Percentiles rank a stretch among this genome's conserved stretches.
These are phyloP conservation scores for Dynastes tityus DNA, from an alignment of 2,888 invertebrate genomes.

Conservation along the genomic window DNA sequence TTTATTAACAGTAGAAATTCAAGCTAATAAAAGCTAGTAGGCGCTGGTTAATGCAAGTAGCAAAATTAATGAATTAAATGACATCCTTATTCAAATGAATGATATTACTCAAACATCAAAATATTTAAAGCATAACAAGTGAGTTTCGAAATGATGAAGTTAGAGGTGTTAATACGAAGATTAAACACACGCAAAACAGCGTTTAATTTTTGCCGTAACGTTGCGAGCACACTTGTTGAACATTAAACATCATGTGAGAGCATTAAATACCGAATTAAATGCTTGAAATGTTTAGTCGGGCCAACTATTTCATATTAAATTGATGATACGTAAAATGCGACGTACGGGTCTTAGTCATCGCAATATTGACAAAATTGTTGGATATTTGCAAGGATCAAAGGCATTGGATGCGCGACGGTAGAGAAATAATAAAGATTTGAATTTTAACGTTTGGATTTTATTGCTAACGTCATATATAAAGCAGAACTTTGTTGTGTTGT, in stretches of 20 bases:
- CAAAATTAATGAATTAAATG: no score
- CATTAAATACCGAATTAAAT: slow-evolving; percentile 29
- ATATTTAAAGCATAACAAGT: no score
- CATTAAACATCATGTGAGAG: slow-evolving; percentile 21
- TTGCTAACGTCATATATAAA: no score
- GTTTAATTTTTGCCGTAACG: slow-evolving; percentile 12
- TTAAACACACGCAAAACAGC: slow-evolving; percentile 1
- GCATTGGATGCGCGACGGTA: background rate
- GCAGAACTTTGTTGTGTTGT: no score
- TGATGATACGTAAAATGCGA: slow-evolving; percentile 1
- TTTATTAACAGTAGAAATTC: no score
- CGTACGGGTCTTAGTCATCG: slow-evolving; percentile 14
- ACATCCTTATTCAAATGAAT: no score
- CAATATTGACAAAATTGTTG: slow-evolving; percentile 8
- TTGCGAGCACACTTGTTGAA: slow-evolving; percentile 17
- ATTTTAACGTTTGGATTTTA: background rate
- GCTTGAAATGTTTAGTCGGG: background rate
- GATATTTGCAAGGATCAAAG: background rate
- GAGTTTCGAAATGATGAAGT: background rate
- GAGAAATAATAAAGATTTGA: background rate
- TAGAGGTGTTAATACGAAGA: background rate
- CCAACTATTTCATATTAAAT: slow-evolving; percentile 28
- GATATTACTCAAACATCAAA: no score
- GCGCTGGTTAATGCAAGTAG: no score
- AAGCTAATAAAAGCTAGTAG: no score